Evolutionary conservation across 2,113 vertebrate species (phyloP), one percentile per base, ranked within the genome.

Genomic region (Perca fluviatilis): DNA sequence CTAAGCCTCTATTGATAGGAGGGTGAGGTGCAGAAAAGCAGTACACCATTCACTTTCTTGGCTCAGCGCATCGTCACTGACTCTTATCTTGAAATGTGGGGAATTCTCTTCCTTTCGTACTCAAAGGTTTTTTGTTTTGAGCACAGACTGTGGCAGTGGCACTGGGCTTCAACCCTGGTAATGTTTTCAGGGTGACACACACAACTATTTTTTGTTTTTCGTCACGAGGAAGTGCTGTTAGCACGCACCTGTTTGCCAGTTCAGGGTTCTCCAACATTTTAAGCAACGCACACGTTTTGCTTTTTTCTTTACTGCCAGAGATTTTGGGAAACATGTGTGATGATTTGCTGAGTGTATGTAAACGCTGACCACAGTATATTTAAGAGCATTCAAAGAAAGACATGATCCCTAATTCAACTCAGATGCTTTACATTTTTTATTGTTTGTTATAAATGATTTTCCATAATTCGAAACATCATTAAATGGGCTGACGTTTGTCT

Each of bases 1-100:
- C 83, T 93, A 72, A 85, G 62, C 50, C 74, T 79, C 67, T 74
- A 53, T 82, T 86, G 90, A 95, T 90, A 87, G 85, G 78, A 83
- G 80, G 69, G 79, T 79, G 81, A 80, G 60, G 65, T 78, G 75
- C 25, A 86, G 74, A 80, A 89, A 85, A 74, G 46, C 82, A 82
- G 71, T 53, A 79, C 60, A 46, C 47, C 49, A 49, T 49, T 86
- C 43, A 7, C 67, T 87, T 79, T 85, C 56, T 88, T 83, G 69
- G 79, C 75, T 82, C 30, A 30, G 70, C 1, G 25, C 79, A 85
- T 89, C 79, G 65, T 65, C 65, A 73, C 46, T 10, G 2, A 58
- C 61, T 77, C 61, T 82, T 85, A 91, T 92, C 86, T 90, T 25
- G 8, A 84, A 78, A 70, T 58, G 33, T 47, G 72, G 62, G 53